A percentile compares a stretch with the other conserved stretches of the same genome.
phyloP scores from a whole-genome alignment of 2,888 invertebrate genomes.

The Troides oblongomaculatus region DNA sequence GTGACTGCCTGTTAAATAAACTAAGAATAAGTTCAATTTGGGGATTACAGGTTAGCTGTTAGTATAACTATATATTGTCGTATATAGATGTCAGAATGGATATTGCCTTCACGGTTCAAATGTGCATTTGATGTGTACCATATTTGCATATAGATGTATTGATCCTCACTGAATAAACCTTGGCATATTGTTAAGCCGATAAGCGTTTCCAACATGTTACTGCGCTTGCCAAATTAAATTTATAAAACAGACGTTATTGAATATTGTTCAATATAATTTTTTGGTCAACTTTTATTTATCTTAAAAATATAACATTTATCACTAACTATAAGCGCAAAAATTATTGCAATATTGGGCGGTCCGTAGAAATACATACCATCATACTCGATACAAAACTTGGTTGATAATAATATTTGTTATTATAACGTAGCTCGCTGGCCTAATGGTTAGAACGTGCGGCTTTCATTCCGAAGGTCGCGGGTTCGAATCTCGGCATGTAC shows the following conservation, averaged over 20 bases:
- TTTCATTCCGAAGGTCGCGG: no score
- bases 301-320: no score
- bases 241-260: not conserved
- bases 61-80: not conserved
- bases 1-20: not conserved
- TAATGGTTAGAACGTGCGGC: no score
- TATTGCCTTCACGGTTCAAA: slow-evolving; percentile 21
- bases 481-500: no score
- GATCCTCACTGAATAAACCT: slow-evolving; percentile 23
- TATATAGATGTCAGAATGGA: slow-evolving; percentile 13
- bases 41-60: slow-evolving; percentile 11
- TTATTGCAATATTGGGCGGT: no score
- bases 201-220: slow-evolving; percentile 14
- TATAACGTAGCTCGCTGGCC: no score
- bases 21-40: not conserved
- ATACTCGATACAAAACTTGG: no score
- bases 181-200: slow-evolving; percentile 19
- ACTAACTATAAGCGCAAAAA: no score
- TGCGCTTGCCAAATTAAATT: not conserved
- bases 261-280: not conserved
- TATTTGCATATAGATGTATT: slow-evolving; percentile 28
- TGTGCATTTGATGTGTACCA: slow-evolving; percentile 25
- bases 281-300: not conserved
- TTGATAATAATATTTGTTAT: no score
- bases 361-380: no score